Evolutionary conservation across 37 sponge, comb jelly and placozoan species (phyloP).

Genomic region (Diacarnus erythraeanus): DNA sequence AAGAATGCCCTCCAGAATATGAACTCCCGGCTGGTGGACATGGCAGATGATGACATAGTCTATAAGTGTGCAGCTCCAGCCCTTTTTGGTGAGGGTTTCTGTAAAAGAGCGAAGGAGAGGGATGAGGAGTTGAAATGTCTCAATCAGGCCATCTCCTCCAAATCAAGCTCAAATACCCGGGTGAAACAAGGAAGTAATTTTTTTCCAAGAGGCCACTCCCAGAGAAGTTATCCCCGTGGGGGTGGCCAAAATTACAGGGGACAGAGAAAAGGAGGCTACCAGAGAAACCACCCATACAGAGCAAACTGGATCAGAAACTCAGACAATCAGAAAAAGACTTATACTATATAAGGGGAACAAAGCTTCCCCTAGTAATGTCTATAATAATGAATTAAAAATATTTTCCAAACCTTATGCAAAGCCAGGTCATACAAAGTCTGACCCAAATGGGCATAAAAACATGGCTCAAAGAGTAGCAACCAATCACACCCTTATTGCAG

Average conservation of each 20-base stretch:
- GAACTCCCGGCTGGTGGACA: background rate
- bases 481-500: slow-evolving; percentile 9
- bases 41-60: background rate
- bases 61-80: background rate
- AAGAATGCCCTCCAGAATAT: background rate
- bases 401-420: slow-evolving; percentile 16
- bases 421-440: background rate
- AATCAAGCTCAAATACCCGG: background rate
- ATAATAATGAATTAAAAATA: background rate
- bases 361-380: slow-evolving; percentile 5
- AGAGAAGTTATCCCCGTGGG: background rate
- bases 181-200: background rate
- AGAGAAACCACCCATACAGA: slow-evolving; percentile 4
- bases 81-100: slow-evolving; percentile 36
- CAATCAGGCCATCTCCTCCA: background rate
- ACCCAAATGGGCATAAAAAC: background rate
- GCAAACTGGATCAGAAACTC: background rate
- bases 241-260: slow-evolving; percentile 18
- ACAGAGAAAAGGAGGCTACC: slow-evolving; percentile 3
- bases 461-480: slow-evolving; percentile 12
- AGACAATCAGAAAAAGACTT: background rate
- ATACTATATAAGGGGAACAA: background rate
- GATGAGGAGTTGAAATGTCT: slow-evolving; percentile 12
- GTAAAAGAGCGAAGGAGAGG: slow-evolving; percentile 6
- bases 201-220: slow-evolving; percentile 35